These are phyloP conservation scores for Mechanitis mazaeus DNA, from an alignment of 2,888 invertebrate genomes.

Conservation along the genomic window DNA sequence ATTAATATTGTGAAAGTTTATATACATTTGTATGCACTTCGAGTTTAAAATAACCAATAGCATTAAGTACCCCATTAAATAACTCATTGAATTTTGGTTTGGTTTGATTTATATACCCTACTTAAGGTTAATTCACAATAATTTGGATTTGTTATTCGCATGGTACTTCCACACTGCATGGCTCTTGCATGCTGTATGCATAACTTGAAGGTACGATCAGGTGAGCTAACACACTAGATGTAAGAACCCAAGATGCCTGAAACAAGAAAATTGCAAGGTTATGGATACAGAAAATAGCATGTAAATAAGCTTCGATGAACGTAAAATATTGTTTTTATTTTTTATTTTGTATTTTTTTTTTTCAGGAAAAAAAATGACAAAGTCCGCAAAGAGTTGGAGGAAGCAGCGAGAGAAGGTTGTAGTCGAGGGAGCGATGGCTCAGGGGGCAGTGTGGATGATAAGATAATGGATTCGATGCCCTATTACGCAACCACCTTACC, in stretches of 20 bases:
- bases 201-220: conserved; percentile 12
- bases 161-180: conserved; percentile 19
- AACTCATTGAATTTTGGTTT: conserved; percentile 23
- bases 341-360: conserved; percentile 32
- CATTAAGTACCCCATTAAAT: conserved; percentile 10
- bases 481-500: conserved; percentile 77
- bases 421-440: conserved; percentile 63
- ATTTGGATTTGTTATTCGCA: conserved; percentile 17
- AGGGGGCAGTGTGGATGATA: conserved; percentile 59
- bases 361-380: conserved; percentile 91
- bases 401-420: conserved; percentile 87
- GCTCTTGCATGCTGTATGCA: conserved; percentile 24
- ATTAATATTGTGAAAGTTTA: conserved; percentile 10
- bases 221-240: conserved; percentile 12
- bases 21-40: background rate
- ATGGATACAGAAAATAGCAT: conserved; percentile 10
- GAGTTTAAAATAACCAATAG: background rate
- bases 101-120: conserved; percentile 13
- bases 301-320: conserved; percentile 22
- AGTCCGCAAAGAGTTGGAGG: conserved; percentile 92
- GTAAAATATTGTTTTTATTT: background rate
- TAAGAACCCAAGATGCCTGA: conserved; percentile 1
- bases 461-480: conserved; percentile 61
- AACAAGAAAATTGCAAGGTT: conserved; percentile 8
- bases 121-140: background rate